These are phyloP conservation scores for Anoncus sp. DNA, from an alignment of 2,888 invertebrate genomes.

Conservation along the genomic window DNA sequence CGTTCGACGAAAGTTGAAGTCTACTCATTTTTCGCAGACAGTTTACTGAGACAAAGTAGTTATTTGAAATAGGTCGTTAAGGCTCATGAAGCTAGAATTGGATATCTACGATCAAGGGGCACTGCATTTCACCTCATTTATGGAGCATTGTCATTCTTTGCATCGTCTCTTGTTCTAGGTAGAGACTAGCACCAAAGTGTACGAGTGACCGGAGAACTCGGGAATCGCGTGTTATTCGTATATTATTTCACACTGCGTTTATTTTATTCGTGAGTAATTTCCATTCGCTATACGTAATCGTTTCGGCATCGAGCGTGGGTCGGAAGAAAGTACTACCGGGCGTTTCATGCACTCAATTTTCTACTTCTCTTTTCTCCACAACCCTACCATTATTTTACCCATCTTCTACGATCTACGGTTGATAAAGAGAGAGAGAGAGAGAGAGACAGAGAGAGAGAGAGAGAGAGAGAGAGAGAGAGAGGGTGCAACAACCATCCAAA, in stretches of 20 bases:
- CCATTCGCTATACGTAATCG: constrained; percentile 49
- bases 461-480: too few species aligned
- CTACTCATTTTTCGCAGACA: too few species aligned
- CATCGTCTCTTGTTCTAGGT: not conserved
- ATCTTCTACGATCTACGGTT: too few species aligned
- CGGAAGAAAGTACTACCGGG: constrained; percentile 37
- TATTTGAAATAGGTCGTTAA: too few species aligned
- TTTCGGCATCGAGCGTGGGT: constrained; percentile 43
- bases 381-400: not conserved
- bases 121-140: not conserved
- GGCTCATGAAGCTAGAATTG: too few species aligned
- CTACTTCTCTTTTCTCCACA: too few species aligned
- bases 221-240: constrained; percentile 40
- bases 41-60: too few species aligned
- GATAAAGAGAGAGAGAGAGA: too few species aligned
- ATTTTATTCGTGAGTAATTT: constrained; percentile 50
- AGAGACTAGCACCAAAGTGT: not conserved
- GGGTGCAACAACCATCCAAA: too few species aligned
- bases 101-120: too few species aligned
- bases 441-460: too few species aligned
- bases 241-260: constrained; percentile 40
- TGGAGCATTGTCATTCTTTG: not conserved
- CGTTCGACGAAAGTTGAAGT: too few species aligned
- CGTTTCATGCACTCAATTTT: constrained; percentile 3
- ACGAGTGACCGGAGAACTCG: constrained; percentile 8